Conservation (phyloP, 1,140 invertebrate species). For the Drosophila kepulauana region DNA sequence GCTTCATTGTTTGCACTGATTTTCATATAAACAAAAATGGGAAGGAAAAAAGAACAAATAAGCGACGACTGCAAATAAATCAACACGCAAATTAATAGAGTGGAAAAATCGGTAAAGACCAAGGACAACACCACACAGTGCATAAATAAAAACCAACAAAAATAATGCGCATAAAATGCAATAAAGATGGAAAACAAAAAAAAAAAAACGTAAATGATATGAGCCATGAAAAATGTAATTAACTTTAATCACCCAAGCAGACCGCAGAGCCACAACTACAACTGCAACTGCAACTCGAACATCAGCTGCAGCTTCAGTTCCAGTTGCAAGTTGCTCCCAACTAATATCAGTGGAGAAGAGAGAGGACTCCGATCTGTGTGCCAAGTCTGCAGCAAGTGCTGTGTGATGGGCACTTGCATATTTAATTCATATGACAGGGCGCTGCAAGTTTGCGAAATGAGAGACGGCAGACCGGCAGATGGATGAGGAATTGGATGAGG, state of each 20-base stretch:
- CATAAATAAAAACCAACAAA: conserved; percentile 36
- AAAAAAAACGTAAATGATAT: conserved; percentile 40
- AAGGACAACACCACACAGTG: conserved; percentile 62
- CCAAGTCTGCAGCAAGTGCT: conserved; percentile 2
- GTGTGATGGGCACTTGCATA: conserved; percentile 59
- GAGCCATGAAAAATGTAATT: conserved; percentile 81
- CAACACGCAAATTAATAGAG: conserved; percentile 78
- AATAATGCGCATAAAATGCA: conserved; percentile 43
- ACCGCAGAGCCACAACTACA: conserved; percentile 41
- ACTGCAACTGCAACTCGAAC: background rate
- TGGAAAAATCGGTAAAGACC: conserved; percentile 73
- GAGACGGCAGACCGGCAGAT: background rate
- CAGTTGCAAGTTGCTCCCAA: conserved; percentile 6
- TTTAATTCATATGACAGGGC: conserved; percentile 74
- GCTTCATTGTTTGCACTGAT: conserved; percentile 36
- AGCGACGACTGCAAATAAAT: conserved; percentile 64
- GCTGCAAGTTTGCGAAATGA: conserved; percentile 33
- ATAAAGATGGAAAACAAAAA: conserved; percentile 8
- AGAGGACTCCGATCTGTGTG: background rate
- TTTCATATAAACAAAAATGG: conserved; percentile 58
- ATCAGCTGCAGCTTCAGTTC: conserved; percentile 30
- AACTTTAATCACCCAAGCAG: conserved; percentile 75
- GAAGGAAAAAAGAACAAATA: conserved; percentile 10
- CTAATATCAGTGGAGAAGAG: too few species aligned
- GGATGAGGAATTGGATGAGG: background rate